phyloP scores from a whole-genome alignment of 2,113 vertebrate genomes.

The Oceanodroma tethys region DNA sequence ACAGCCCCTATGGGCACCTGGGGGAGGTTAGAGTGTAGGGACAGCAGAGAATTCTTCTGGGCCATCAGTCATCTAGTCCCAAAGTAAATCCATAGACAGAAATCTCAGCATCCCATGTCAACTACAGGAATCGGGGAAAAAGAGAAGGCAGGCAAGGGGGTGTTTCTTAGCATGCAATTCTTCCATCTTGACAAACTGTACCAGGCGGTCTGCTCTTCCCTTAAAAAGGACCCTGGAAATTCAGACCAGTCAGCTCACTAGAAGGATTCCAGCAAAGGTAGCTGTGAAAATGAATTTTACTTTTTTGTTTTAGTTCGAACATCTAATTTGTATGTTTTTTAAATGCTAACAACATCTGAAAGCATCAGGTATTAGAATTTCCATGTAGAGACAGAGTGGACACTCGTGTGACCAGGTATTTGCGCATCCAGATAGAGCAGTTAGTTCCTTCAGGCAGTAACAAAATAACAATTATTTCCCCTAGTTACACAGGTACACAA shows the following conservation, averaged over 20 bases:
- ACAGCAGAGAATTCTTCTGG: neutral
- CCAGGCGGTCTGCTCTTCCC: neutral
- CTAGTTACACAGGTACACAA: neutral
- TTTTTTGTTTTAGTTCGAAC: neutral
- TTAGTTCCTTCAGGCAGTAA: neutral
- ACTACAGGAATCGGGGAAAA: neutral
- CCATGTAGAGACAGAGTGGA: neutral
- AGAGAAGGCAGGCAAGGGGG: neutral
- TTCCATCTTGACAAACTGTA: neutral
- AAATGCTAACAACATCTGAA: neutral
- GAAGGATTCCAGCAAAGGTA: neutral
- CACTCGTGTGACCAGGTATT: neutral
- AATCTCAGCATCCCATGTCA: neutral
- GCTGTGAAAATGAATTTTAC: neutral
- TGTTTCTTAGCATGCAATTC: neutral
- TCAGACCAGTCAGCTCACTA: neutral
- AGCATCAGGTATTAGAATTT: neutral
- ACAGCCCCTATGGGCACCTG: neutral
- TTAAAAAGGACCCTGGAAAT: neutral
- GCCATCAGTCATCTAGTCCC: neutral
- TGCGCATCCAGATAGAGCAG: neutral
- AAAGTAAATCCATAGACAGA: neutral
- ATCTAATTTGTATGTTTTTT: neutral
- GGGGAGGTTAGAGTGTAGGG: neutral
- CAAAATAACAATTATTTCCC: neutral